Conservation (phyloP, 2,113 vertebrate species). For the Rhinoderma darwinii region DNA sequence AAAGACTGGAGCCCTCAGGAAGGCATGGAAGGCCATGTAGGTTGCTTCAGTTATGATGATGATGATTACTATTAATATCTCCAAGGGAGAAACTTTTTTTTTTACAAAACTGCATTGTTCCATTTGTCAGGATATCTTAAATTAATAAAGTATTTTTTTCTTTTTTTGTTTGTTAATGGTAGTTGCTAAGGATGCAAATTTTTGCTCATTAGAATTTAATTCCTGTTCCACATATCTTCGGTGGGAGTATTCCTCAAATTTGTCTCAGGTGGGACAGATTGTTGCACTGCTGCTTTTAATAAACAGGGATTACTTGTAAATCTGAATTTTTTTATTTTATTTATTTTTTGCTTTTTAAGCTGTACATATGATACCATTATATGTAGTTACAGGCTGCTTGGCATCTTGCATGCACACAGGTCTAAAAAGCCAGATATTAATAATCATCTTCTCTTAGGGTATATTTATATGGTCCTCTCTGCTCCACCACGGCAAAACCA, state of each 20-base stretch:
- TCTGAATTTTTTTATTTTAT: neutral
- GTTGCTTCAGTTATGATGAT: constrained; percentile 65
- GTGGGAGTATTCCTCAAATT: neutral
- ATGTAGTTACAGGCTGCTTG: neutral
- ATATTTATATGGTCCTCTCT: too few relatives aligned
- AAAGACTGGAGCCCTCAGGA: constrained; percentile 97
- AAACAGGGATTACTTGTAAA: constrained; percentile 39
- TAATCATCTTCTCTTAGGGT: too few relatives aligned
- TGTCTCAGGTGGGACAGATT: neutral
- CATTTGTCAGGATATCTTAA: constrained; percentile 32
- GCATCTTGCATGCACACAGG: neutral
- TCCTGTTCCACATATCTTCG: constrained; percentile 15
- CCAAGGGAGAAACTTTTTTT: constrained; percentile 32
- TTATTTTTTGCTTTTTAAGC: neutral
- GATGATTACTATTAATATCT: constrained; percentile 53
- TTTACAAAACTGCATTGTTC: neutral
- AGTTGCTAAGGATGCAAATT: constrained; percentile 1
- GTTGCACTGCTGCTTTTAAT: constrained; percentile 51
- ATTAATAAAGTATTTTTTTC: constrained; percentile 43
- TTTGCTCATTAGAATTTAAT: neutral
- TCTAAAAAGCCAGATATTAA: neutral
- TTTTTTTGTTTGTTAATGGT: constrained; percentile 8
- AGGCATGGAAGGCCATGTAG: constrained; percentile 99
- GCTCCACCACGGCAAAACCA: too few relatives aligned
- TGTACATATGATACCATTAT: neutral